Evolutionary conservation across 2,888 invertebrate genomes (phyloP), one percentile per base, ranked within the genome.

Genomic region (Eremobia ochroleuca): DNA sequence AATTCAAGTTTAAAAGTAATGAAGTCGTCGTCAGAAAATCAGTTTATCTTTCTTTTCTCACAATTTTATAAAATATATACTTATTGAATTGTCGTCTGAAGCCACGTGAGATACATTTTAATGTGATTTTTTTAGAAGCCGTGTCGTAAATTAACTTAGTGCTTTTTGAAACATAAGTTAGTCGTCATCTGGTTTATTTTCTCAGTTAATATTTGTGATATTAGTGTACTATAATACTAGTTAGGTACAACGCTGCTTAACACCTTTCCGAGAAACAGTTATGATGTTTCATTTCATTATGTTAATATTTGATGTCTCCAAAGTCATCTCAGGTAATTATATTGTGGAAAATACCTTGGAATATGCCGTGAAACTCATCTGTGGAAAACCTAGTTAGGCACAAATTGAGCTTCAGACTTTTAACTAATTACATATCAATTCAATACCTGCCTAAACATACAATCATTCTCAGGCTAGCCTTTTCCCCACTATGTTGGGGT

Each of bases 31-130:
- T 37, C n/a, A 78, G 61, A 66, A 34, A 82, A 82, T 82, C 66
- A 52, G 4, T 70, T 82, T 72, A 82, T 49, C 52, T 59, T 28
- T 4, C 25, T 64, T 71, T 59, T 52, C 34, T 52, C 37, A 40
- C 62, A 28, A 52, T 52, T 73, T 59, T 66, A 28, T 62, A 78
- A 64, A 79, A 58, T 61, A 18, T 65, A 64, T 40, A 49, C 55
- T 72, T 65, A 83, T 83, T 83, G 34, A 34, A 83, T 82, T 65
- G 59, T 69, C 71, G 40, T 61, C 11, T 5, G 55, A 25, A 52
- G 28, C 37, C 6, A 55, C 71, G 67, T 49, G 74, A 25, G 25
- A 55, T 43, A 37, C 64, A 78, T 79, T 49, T 21, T 21, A 61
- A 77, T 40, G 68, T 15, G 31, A 49, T 25, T 76, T 18, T 66